phyloP scores from a whole-genome alignment of 2,797 vertebrate genomes.

The Anas acuta region DNA sequence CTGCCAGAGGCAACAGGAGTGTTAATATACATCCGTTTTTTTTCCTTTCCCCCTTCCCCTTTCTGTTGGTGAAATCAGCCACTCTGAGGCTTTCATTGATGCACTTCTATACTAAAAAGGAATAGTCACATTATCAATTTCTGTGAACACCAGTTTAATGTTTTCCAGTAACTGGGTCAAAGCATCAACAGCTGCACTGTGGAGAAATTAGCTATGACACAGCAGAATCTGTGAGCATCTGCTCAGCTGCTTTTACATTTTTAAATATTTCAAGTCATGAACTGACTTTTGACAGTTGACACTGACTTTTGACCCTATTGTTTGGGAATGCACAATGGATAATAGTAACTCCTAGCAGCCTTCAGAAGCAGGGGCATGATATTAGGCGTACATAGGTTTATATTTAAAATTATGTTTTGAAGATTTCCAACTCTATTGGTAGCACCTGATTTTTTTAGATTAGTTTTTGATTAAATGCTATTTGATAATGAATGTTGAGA shows the following conservation, averaged over 20 bases:
- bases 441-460: not conserved
- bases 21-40: not conserved
- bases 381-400: not conserved
- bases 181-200: not conserved
- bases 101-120: not conserved
- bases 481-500: not conserved
- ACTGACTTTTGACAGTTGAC: not conserved
- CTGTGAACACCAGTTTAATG: not conserved
- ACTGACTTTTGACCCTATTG: not conserved
- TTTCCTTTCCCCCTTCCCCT: too few species aligned
- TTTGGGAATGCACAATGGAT: not conserved
- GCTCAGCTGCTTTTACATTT: slow-evolving; percentile 21
- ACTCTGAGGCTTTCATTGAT: not conserved
- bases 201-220: not conserved
- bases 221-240: slow-evolving; percentile 9
- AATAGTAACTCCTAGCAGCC: not conserved
- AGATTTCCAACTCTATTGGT: not conserved
- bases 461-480: slow-evolving; percentile 14
- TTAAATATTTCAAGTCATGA: slow-evolving; percentile 35
- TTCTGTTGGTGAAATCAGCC: not conserved
- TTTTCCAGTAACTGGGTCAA: not conserved
- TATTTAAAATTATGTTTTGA: not conserved
- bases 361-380: not conserved
- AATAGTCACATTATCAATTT: not conserved
- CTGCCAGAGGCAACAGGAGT: not conserved